These are phyloP conservation scores for Rhinichthys klamathensis DNA, from an alignment of 2,113 vertebrate species.

Conservation along the genomic window DNA sequence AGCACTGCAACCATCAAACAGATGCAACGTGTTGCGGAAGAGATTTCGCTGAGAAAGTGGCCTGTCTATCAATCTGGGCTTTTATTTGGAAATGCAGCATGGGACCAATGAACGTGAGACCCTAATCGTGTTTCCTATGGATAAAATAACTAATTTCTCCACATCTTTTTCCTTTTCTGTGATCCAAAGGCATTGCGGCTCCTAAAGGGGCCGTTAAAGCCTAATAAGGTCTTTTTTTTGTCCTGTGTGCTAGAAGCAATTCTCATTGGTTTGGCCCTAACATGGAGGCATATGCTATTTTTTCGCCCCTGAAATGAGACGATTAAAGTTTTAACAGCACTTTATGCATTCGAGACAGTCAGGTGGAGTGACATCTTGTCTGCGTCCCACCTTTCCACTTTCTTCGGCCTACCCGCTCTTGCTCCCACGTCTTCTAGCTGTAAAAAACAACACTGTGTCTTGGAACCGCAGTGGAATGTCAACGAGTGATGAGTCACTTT, in stretches of 20 bases:
- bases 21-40: conserved; percentile 18
- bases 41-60: conserved; percentile 58
- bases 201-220: conserved; percentile 64
- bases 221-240: conserved; percentile 62
- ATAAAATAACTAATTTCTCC: conserved; percentile 73
- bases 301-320: conserved; percentile 19
- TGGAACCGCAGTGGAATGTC: conserved; percentile 54
- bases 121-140: conserved; percentile 70
- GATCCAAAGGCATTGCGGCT: conserved; percentile 65
- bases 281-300: neutral
- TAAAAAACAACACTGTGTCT: conserved; percentile 53
- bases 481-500: conserved; percentile 63
- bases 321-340: conserved; percentile 41
- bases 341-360: conserved; percentile 26
- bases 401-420: neutral
- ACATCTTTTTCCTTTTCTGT: conserved; percentile 65
- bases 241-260: conserved; percentile 8
- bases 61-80: conserved; percentile 63
- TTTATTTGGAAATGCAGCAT: conserved; percentile 62
- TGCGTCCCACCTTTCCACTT: neutral
- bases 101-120: conserved; percentile 70
- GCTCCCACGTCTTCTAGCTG: conserved; percentile 53
- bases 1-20: conserved; percentile 57
- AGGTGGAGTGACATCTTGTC: neutral
- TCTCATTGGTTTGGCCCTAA: conserved; percentile 9